These are phyloP conservation scores for Mus spretus DNA, from an alignment of 2,797 vertebrate species.

Conservation along the genomic window DNA sequence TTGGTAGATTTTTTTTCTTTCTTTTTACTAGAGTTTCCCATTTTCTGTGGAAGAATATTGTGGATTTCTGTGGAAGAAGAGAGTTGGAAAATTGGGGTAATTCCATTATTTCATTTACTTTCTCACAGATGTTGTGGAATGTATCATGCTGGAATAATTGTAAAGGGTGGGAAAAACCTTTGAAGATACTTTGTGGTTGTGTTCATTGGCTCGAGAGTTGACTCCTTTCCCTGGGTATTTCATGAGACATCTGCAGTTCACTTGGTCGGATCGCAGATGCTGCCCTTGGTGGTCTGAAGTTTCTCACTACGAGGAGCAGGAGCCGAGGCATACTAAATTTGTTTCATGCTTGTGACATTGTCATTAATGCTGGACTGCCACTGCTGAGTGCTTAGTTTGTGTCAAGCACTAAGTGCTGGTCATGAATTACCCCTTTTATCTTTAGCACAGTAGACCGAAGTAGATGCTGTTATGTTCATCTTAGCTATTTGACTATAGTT, in stretches of 20 bases:
- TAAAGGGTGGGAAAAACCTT: constrained; percentile 63
- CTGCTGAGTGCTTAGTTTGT: background rate
- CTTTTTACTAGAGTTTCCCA: constrained; percentile 22
- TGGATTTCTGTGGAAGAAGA: constrained; percentile 64
- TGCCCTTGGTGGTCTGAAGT: constrained; percentile 69
- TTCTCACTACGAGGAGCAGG: background rate
- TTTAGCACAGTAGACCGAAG: background rate
- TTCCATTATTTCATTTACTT: constrained; percentile 73
- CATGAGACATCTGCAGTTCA: constrained; percentile 39
- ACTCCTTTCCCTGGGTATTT: constrained; percentile 62
- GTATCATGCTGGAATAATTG: constrained; percentile 67
- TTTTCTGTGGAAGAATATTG: constrained; percentile 59
- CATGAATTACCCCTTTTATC: background rate
- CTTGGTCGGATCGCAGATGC: constrained; percentile 64
- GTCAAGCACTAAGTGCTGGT: background rate
- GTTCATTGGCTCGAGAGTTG: constrained; percentile 69
- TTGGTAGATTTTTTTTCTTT: constrained; percentile 5
- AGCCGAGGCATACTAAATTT: background rate
- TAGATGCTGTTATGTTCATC: background rate
- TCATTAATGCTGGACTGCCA: constrained; percentile 40
- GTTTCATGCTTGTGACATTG: constrained; percentile 19
- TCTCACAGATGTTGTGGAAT: constrained; percentile 66
- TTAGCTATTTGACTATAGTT: background rate
- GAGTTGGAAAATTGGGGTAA: constrained; percentile 58
- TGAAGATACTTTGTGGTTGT: constrained; percentile 76